Percentiles rank a stretch among this genome's conserved stretches.
Evolutionary conservation across 1,140 invertebrate genomes (phyloP).

Genomic region (Metaphire vulgaris): DNA sequence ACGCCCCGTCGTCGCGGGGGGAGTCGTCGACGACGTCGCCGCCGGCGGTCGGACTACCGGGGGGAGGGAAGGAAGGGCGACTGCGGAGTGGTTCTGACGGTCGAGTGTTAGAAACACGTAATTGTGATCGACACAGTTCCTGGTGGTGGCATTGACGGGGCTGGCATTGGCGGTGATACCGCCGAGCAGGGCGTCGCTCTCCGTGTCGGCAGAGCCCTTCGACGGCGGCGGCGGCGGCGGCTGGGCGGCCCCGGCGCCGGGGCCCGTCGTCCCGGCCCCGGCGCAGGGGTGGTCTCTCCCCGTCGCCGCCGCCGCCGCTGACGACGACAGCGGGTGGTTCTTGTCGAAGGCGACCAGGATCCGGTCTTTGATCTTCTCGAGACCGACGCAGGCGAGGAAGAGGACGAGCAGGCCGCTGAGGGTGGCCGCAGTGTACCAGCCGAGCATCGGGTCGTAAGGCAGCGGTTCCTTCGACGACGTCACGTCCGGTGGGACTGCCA

Average conservation of each 20-base stretch:
- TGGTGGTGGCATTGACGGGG: too few relatives aligned
- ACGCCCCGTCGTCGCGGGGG: too few relatives aligned
- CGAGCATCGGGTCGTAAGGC: constrained; percentile 24
- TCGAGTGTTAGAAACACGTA: background rate
- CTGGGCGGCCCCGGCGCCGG: background rate
- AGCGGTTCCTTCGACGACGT: constrained; percentile 14
- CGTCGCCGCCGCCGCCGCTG: too few relatives aligned
- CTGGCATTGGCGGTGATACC: too few relatives aligned
- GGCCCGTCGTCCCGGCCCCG: too few relatives aligned
- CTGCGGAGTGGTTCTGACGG: background rate
- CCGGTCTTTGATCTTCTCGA: constrained; percentile 23
- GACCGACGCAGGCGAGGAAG: constrained; percentile 23
- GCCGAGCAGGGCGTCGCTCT: background rate
- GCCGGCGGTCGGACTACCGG: too few relatives aligned
- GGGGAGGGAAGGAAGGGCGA: background rate
- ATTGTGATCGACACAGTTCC: background rate
- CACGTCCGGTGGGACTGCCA: background rate
- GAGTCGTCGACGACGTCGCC: background rate
- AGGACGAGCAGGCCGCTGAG: constrained; percentile 17
- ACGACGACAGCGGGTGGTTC: background rate
- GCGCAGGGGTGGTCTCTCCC: background rate
- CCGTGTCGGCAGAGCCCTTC: background rate
- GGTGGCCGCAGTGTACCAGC: constrained; percentile 27
- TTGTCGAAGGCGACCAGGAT: constrained; percentile 1
- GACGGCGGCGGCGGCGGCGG: background rate